Conservation (phyloP, 2,888 invertebrate genomes). For the Agriotes lineatus region DNA sequence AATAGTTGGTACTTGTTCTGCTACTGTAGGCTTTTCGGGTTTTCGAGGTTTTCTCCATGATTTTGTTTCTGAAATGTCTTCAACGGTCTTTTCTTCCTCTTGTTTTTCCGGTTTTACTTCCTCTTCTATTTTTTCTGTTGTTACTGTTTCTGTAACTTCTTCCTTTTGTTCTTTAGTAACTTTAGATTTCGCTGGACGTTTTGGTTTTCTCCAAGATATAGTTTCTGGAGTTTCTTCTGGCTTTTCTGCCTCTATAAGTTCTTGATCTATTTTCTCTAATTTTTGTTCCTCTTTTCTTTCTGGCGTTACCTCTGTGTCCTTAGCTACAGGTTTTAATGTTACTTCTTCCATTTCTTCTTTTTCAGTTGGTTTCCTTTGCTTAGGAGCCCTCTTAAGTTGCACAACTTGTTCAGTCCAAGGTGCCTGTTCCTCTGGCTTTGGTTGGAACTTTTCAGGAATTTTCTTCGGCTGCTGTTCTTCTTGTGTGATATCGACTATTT, state of each 20-base stretch:
- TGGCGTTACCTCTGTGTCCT: constrained; percentile 1
- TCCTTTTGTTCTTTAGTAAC: constrained; percentile 68
- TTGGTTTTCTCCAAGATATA: background rate
- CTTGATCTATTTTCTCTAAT: background rate
- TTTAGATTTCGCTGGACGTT: constrained; percentile 56
- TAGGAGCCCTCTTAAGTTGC: constrained; percentile 65
- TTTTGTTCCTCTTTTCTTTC: constrained; percentile 11
- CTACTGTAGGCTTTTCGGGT: too few species aligned
- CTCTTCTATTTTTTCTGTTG: constrained; percentile 3
- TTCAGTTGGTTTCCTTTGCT: constrained; percentile 60
- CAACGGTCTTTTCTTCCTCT: constrained; percentile 24
- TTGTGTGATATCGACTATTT: background rate
- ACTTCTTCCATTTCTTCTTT: constrained; percentile 65
- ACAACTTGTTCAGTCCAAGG: constrained; percentile 75
- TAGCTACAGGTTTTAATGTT: constrained; percentile 68
- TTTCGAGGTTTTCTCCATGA: constrained; percentile 42
- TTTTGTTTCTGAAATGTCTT: constrained; percentile 44
- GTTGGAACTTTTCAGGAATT: constrained; percentile 45
- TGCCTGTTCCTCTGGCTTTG: constrained; percentile 52
- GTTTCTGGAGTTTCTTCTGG: background rate
- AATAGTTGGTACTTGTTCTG: too few species aligned
- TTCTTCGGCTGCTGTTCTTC: constrained; percentile 26
- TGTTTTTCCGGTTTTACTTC: constrained; percentile 9
- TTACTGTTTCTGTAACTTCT: constrained; percentile 39
- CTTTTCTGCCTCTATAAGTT: background rate